Base-by-base conservation (phyloP, 2,888 invertebrate species). In the Eulithis prunata region DNA sequence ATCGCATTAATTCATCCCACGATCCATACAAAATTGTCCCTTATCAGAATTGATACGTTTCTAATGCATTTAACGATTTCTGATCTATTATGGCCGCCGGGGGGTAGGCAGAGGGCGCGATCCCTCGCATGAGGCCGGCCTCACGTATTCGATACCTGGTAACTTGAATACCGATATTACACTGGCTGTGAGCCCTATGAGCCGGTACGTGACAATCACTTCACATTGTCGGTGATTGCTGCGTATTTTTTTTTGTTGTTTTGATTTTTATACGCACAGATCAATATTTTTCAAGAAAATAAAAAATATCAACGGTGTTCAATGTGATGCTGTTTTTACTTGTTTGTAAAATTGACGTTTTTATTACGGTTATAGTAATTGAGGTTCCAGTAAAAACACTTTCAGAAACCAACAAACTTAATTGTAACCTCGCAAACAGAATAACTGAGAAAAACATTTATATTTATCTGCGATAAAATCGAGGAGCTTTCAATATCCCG, bases 141-240 rank as follows among this genome's bases (percentile, higher is more conserved):
- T 79, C 87, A 87, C 87, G 87, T 86, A 76, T 73, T 54, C 67
- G 66, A 65, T 78, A 82, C 81, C 78, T 80, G 79, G 68, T 64
- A 71, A 70, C 71, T 71, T 70, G 70, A 66, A 72, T 74, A 64
- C 68, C 62, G 55, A 68, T 75, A 74, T 74, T 66, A 68, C 68
- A 62, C 69, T 67, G 70, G 64, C 70, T 70, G 66, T 71, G 69
- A 73, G 66, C 67, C 43, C 70, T 70, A 65, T 71, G 69, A 73
- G 66, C 67, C 43, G 59, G 63, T 62, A 68, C 72, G 64, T 65
- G 73, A 61, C 69, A 66, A 69, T 72, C 57, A 72, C 70, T 70
- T 69, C 64, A 41, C 61, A 71, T 70, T 64, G 59, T 59, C 64
- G 57, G 70, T 58, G 62, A 60, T 66, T 57, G 53, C 58, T 57